Evolutionary conservation across 2,888 invertebrate genomes (phyloP).

Genomic region (Eurytoma adleriae): DNA sequence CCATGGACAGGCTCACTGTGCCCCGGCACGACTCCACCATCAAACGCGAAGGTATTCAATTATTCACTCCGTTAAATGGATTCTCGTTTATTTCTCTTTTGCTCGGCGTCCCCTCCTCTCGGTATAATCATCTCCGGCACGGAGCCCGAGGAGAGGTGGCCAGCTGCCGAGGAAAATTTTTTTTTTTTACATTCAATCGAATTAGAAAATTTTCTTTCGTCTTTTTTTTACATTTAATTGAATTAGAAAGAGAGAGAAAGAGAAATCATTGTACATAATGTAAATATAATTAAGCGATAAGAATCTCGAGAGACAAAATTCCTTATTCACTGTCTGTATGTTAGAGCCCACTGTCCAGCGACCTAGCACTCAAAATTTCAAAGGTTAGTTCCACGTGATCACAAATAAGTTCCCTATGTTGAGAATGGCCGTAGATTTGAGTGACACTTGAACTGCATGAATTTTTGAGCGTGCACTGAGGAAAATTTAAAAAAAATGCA

Average conservation of each 20-base stretch:
- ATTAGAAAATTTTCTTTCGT: neutral
- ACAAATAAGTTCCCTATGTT: constrained; percentile 14
- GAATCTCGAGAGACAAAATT: constrained; percentile 56
- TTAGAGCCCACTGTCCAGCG: constrained; percentile 70
- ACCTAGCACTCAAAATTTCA: constrained; percentile 68
- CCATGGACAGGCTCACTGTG: constrained; percentile 73
- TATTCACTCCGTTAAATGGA: neutral
- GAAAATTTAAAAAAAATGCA: too few relatives aligned
- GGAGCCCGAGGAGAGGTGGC: neutral
- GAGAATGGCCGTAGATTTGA: neutral
- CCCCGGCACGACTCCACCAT: constrained; percentile 72
- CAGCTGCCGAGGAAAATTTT: neutral
- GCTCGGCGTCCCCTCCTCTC: neutral
- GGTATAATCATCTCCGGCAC: neutral
- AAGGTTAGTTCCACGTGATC: constrained; percentile 65
- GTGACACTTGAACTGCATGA: constrained; percentile 31
- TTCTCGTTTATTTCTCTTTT: neutral
- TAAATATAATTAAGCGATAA: constrained; percentile 29
- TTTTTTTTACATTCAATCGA: neutral
- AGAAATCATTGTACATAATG: constrained; percentile 34
- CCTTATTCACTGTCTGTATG: constrained; percentile 67
- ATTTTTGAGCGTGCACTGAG: neutral
- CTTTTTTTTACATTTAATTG: neutral
- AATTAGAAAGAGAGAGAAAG: too few relatives aligned
- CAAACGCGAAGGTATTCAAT: constrained; percentile 73